Evolutionary conservation across 2,113 vertebrate genomes (phyloP), one percentile per base, ranked within the genome.

Genomic region (Erinaceus europaeus): DNA sequence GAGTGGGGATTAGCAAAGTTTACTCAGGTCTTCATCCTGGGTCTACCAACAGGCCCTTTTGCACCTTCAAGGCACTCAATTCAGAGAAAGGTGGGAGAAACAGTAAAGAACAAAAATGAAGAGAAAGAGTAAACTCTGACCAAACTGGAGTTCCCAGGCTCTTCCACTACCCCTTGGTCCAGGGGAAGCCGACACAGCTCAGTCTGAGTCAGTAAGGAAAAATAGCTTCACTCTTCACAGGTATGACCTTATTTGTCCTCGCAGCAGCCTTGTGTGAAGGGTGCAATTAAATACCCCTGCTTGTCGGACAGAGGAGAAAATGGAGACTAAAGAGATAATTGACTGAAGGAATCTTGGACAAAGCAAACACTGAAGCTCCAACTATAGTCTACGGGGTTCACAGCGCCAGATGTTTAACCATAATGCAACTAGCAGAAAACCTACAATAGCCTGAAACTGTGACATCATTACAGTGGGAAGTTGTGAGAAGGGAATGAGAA

Each of bases 221-320:
- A n/a, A n/a, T n/a, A n/a, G n/a, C n/a, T n/a, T n/a, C n/a, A n/a
- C n/a, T n/a, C n/a, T n/a, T n/a, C n/a, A n/a, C n/a, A n/a, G n/a
- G n/a, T n/a, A n/a, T n/a, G n/a, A n/a, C n/a, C n/a, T 29, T 61
- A 68, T 59, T 81, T 61, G 86, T 55, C 57, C 46, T 48, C 52
- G 74, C 29, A 52, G 50, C 21, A 50, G 50, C 59, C 18, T 68
- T 53, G 78, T 36, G 79, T 65, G 36, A 89, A 78, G 9, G 57
- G 38, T 73, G 12, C 17, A 18, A 34, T 76, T n/a, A n/a, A n/a
- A n/a, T 57, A 71, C 14, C 59, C 65, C 32, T 13, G n/a, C n/a
- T n/a, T n/a, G 17, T 71, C 84, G 80, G 64, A 92, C 38, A 67
- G 61, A 59, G 40, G 18, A 94, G 64, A 69, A 92, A 87, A 81